Base-by-base conservation (phyloP, 2,888 invertebrate species). In the Apantesis nais region DNA sequence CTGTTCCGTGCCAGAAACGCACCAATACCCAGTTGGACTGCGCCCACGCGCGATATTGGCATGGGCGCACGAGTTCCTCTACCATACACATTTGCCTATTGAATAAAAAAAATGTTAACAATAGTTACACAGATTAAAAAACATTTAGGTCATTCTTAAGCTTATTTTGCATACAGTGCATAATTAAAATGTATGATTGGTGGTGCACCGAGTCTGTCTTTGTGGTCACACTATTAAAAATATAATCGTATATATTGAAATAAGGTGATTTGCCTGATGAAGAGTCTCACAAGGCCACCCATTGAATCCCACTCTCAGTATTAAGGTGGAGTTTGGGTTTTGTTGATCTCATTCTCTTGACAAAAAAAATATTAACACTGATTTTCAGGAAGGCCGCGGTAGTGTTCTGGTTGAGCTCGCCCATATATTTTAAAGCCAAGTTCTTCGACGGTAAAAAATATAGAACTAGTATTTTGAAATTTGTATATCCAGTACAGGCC, bases 11-110 rank as follows among this genome's bases (percentile, higher is more conserved):
- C 98, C 98, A 98, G 85, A 98, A 97, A 67, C 98, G 92, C 29
- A 98, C 96, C 58, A 98, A 92, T 75, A 98, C 96, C 97, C 98
- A 98, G 92, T 98, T 98, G 66, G 97, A 97, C 84, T 98, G 98
- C 25, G 97, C 98, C 97, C 97, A 96, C 2, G 97, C 97, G 52
- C 98, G 95, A 88, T 97, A 97, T 89, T 97, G 97, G 85, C 98
- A 98, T 0, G 98, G 98, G 12, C 96, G 96, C 37, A 98, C 89
- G 72, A 98, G 89, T 71, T 97, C 96, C 55, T 96, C 95, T 0
- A 97, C 96, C 94, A 98, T 96, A 58, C 92, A 92, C 83, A 95
- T 87, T 82, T 96, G 96, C 74, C 97, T 96, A 86, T 61, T 16
- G n/a, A 67, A 67, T 19, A 58, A n/a, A 39, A 66, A 16, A 48